These are phyloP conservation scores for Heliopora coerulea DNA, from an alignment of 92 coral and sea anemone genomes.

Conservation along the genomic window DNA sequence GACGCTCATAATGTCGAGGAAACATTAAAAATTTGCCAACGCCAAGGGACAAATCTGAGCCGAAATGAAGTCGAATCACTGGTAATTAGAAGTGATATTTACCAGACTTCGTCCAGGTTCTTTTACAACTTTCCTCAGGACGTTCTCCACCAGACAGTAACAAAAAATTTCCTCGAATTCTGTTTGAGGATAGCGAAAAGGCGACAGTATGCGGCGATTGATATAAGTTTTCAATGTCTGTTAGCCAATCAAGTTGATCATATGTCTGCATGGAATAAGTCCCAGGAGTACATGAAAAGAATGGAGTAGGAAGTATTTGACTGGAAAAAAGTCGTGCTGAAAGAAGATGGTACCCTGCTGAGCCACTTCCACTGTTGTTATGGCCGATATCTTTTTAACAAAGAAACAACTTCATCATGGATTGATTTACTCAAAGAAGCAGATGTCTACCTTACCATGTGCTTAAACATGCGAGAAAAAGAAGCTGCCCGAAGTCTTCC, in stretches of 20 bases:
- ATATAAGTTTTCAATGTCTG: conserved; percentile 18
- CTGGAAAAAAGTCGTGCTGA: no score
- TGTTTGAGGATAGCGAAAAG: not conserved
- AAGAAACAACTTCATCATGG: not conserved
- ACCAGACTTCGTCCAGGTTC: conserved; percentile 19
- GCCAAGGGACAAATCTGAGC: not conserved
- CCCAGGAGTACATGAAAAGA: no score
- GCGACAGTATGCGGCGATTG: not conserved
- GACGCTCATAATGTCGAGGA: conserved; percentile 33
- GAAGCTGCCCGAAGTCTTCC: not conserved
- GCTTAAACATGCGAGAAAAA: not conserved
- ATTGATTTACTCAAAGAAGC: not conserved
- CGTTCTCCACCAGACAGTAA: not conserved
- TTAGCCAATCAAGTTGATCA: conserved; percentile 18
- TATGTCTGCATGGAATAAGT: not conserved
- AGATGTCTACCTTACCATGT: not conserved
- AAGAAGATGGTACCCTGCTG: no score
- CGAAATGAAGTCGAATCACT: not conserved
- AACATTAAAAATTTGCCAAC: conserved; percentile 16
- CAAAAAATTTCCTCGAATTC: conserved; percentile 3
- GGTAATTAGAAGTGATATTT: conserved; percentile 16
- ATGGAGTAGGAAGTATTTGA: no score
- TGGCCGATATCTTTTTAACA: no score
- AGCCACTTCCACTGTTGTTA: no score
- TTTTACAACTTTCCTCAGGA: conserved; percentile 4